Base-by-base conservation (phyloP, 2,797 vertebrate genomes). In the Salmo trutta region DNA sequence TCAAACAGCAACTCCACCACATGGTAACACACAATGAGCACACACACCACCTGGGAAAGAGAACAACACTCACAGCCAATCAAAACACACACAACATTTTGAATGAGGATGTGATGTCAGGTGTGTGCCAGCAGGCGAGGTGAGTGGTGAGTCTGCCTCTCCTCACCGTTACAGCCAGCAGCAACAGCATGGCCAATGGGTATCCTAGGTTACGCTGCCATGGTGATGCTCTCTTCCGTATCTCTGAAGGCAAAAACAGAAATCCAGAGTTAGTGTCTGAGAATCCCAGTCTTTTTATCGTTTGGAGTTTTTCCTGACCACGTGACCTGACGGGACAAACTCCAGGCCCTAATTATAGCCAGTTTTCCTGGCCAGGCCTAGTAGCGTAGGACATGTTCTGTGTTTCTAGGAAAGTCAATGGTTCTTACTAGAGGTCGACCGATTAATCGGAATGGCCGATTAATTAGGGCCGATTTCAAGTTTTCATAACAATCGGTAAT, bases 141-240 rank as follows among this genome's bases (percentile, higher is more conserved):
- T 51, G 33, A 29, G 16, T 52, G 19, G 51, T 10, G 64, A 73
- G 47, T 7, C 64, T 66, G 64, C 15, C 72, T 41, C 10, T 72
- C 19, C 88, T 84, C 87, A 97, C 96, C 0, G 96, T 96, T 73
- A 97, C 88, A 0, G 91, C 88, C 79, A 96, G 89, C 54, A 97
- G 92, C 75, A 94, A 90, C 85, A 97, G 88, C 96, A 96, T 96
- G 83, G 91, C 96, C 83, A 97, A 77, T 0, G 95, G 96, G 83
- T 96, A 97, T 71, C 94, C 95, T 87, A 97, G 87, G 82, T 96
- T 96, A 80, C 96, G 92, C 80, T 97, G 96, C 95, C 96, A 96
- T 41, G 94, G 93, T 0, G 96, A 97, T 0, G 95, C 95, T 81
- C 81, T 94, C 71, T 85, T 87, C 33, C 95, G 90, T 77, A 94